phyloP scores from a whole-genome alignment of 2,113 vertebrate genomes.

The Pseudois nayaur region DNA sequence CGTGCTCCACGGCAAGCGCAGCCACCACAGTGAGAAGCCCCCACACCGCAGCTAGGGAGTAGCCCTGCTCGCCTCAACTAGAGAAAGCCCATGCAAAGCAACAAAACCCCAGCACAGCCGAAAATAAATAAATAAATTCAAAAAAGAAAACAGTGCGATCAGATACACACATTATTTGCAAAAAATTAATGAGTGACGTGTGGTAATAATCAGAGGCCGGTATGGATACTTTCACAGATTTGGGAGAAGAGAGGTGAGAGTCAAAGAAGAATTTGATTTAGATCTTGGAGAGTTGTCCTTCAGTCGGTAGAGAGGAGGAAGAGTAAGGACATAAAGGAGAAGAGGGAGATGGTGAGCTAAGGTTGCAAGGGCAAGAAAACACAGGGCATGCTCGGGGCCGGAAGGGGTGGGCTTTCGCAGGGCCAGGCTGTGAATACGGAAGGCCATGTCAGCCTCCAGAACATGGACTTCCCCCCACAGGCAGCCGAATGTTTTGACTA shows the following conservation, averaged over 20 bases:
- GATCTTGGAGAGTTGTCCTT: not conserved
- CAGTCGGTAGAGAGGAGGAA: not conserved
- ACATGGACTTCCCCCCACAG: not conserved
- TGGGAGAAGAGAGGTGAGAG: not conserved
- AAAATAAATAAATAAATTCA: not conserved
- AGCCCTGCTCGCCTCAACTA: not conserved
- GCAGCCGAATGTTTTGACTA: not conserved
- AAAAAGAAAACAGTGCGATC: not conserved
- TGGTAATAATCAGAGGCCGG: not conserved
- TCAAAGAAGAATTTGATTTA: not conserved
- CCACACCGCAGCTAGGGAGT: rapidly evolving
- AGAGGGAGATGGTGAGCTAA: not conserved
- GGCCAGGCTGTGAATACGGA: not conserved
- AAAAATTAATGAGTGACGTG: not conserved
- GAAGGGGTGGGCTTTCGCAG: not conserved
- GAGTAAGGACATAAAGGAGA: not conserved
- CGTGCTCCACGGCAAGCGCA: not conserved
- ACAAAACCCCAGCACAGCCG: not conserved
- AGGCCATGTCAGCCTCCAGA: not conserved
- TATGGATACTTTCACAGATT: not conserved
- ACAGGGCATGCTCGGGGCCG: not conserved
- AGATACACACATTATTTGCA: not conserved
- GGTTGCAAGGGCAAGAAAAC: not conserved
- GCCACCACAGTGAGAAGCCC: not conserved
- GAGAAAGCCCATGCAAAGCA: not conserved